Conservation (phyloP, 2,888 invertebrate genomes). For the Bimastos eiseni region DNA sequence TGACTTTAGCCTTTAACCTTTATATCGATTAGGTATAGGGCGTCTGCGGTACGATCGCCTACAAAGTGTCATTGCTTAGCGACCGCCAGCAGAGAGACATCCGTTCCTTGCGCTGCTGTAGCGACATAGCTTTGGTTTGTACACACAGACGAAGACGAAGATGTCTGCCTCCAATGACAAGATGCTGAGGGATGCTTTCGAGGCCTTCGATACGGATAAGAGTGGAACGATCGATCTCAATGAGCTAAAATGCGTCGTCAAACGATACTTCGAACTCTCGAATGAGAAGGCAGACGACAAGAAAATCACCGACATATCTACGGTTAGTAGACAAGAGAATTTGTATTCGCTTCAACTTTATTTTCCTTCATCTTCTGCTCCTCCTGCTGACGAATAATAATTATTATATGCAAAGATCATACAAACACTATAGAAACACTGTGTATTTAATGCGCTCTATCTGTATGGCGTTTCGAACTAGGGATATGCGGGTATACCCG, state of each 20-base stretch:
- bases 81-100: not conserved
- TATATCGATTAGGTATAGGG: not conserved
- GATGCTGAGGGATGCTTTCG: not conserved
- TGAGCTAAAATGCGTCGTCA: not conserved
- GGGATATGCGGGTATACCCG: no score
- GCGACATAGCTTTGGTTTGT: not conserved
- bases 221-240: conserved; percentile 19
- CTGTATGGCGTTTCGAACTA: no score
- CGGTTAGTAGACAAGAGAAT: not conserved
- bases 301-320: not conserved
- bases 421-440: no score
- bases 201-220: not conserved
- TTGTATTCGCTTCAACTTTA: no score
- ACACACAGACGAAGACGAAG: not conserved
- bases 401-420: no score
- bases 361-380: no score
- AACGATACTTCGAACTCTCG: not conserved
- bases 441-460: no score
- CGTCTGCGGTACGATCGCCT: not conserved
- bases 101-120: not conserved
- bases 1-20: not conserved
- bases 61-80: not conserved
- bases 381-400: no score
- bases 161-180: not conserved
- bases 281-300: conserved; percentile 5